These are phyloP conservation scores for Neodiprion pinetum DNA, from an alignment of 1,140 invertebrate genomes.

Conservation along the genomic window DNA sequence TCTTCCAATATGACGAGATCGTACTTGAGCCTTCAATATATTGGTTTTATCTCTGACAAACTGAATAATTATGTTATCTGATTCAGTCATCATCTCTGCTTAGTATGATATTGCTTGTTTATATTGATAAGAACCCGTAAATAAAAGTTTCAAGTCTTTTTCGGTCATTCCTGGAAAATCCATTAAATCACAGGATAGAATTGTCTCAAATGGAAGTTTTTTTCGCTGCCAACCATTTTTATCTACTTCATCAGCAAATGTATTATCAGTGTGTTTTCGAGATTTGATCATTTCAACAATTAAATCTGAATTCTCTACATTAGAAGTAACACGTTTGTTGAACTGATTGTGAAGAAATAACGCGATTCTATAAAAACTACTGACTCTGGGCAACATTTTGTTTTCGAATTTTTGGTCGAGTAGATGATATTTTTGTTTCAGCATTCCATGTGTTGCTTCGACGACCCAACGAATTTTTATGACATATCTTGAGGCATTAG, in stretches of 20 bases:
- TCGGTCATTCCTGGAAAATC: constrained; percentile 34
- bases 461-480: neutral
- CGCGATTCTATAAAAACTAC: neutral
- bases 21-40: constrained; percentile 29
- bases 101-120: constrained; percentile 32
- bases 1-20: constrained; percentile 29
- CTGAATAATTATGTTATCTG: constrained; percentile 18
- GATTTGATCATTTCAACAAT: constrained; percentile 10
- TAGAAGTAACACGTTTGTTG: constrained; percentile 9
- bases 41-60: constrained; percentile 19
- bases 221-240: constrained; percentile 25
- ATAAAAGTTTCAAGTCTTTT: constrained; percentile 31
- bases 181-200: constrained; percentile 22
- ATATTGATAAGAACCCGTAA: constrained; percentile 33
- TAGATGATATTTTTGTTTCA: constrained; percentile 14
- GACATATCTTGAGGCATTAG: constrained; percentile 16
- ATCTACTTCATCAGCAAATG: constrained; percentile 16
- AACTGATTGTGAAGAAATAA: constrained; percentile 12
- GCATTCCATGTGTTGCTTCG: constrained; percentile 17
- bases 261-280: neutral
- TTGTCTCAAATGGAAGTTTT: constrained; percentile 23
- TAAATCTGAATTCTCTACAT: neutral
- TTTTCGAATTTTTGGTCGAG: constrained; percentile 17
- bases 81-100: constrained; percentile 28
- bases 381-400: constrained; percentile 12